Percentiles rank a stretch among this genome's conserved stretches.
Evolutionary conservation across 2,888 invertebrate species (phyloP).

Genomic region (Cynaeus angustus): DNA sequence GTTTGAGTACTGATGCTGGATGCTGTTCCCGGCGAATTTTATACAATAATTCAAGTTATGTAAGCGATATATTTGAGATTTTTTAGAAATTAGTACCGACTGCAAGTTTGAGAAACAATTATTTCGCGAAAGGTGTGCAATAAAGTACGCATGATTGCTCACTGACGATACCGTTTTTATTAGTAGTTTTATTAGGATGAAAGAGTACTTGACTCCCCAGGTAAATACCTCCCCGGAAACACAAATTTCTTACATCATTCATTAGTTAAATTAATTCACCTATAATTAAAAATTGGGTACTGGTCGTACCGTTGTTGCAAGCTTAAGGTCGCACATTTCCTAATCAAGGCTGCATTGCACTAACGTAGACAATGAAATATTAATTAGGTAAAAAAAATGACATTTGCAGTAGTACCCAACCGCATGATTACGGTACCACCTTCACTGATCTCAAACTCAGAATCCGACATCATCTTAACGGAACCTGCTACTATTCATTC

Average conservation of each 20-base stretch:
- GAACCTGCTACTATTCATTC: background rate
- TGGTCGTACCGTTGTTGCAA: slow-evolving; percentile 14
- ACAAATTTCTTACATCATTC: too few relatives aligned
- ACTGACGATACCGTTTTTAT: slow-evolving; percentile 3
- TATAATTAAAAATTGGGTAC: slow-evolving; percentile 5
- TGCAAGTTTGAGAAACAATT: slow-evolving; percentile 13
- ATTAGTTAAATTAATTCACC: too few relatives aligned
- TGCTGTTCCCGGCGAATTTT: slow-evolving; percentile 14
- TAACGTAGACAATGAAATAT: slow-evolving; percentile 18
- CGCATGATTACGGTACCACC: background rate
- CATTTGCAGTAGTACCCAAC: background rate
- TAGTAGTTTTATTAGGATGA: too few relatives aligned
- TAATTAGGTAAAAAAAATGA: background rate
- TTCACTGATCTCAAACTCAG: background rate
- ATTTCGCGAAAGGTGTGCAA: slow-evolving; percentile 34
- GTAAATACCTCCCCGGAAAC: too few relatives aligned
- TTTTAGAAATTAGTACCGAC: slow-evolving; percentile 19
- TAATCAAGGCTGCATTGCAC: slow-evolving; percentile 18
- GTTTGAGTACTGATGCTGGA: slow-evolving; percentile 25
- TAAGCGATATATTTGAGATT: slow-evolving; percentile 14
- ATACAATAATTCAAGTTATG: slow-evolving; percentile 30
- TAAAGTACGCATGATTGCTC: slow-evolving; percentile 50
- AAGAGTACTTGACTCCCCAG: too few relatives aligned
- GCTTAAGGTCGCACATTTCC: slow-evolving; percentile 9
- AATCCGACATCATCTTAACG: background rate